A percentile compares a stretch with the other conserved stretches of the same genome.
phyloP scores from a whole-genome alignment of 1,140 invertebrate species.

The Drosophila orosa region DNA sequence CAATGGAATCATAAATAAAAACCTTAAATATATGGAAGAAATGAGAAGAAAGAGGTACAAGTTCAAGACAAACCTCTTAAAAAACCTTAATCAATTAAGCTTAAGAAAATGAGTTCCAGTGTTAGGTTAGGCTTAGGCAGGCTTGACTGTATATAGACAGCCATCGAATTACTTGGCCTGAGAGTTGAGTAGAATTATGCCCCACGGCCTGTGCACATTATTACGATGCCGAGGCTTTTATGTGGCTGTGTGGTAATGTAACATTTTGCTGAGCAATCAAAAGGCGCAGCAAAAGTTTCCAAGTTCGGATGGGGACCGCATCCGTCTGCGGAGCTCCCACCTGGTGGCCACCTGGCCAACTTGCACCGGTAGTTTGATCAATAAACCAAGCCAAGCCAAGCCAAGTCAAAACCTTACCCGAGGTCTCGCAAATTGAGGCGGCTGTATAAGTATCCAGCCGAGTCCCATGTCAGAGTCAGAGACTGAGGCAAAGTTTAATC shows the following conservation, averaged over 20 bases:
- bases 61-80: not conserved
- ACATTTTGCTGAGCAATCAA: constrained; percentile 65
- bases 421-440: constrained; percentile 41
- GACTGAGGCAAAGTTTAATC: constrained; percentile 42
- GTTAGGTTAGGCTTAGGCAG: not conserved
- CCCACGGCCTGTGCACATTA: constrained; percentile 33
- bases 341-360: constrained; percentile 48
- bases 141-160: constrained; percentile 27
- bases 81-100: not conserved
- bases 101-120: not conserved
- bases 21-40: too few species aligned
- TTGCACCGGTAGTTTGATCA: constrained; percentile 55
- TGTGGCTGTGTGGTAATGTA: constrained; percentile 56
- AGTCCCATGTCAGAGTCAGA: constrained; percentile 25
- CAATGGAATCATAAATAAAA: too few species aligned
- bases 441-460: constrained; percentile 10
- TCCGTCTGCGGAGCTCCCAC: constrained; percentile 26
- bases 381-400: constrained; percentile 35
- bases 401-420: constrained; percentile 15
- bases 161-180: constrained; percentile 6
- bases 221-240: constrained; percentile 42
- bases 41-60: too few species aligned
- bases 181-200: constrained; percentile 39
- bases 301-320: constrained; percentile 29
- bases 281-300: constrained; percentile 45